Evolutionary conservation across 1,140 invertebrate species (phyloP).

Genomic region (Cotesia glomerata): DNA sequence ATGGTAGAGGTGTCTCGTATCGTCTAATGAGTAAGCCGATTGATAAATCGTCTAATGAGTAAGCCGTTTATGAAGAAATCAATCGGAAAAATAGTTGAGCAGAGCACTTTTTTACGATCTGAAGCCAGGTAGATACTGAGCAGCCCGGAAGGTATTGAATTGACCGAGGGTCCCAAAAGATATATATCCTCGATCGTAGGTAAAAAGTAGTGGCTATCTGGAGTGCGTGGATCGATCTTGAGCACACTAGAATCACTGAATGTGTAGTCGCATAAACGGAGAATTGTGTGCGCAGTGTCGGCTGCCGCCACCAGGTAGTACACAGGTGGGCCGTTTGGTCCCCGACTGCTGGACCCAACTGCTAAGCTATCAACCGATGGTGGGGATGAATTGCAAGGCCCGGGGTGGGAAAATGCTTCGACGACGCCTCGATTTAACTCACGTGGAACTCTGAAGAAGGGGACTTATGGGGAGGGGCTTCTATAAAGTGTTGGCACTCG

Average conservation of each 20-base stretch:
- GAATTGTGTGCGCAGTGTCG: conserved; percentile 52
- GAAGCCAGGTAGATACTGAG: too few species aligned
- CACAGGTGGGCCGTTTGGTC: conserved; percentile 54
- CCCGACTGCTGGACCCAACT: conserved; percentile 17
- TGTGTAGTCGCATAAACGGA: conserved; percentile 44
- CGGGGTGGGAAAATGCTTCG: conserved; percentile 33
- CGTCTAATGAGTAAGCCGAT: neutral
- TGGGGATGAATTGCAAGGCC: conserved; percentile 29
- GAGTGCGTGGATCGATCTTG: conserved; percentile 47
- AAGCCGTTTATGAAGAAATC: too few species aligned
- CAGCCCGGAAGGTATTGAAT: too few species aligned
- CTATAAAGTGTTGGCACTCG: conserved; percentile 23
- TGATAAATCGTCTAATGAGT: neutral
- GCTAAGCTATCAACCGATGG: conserved; percentile 25
- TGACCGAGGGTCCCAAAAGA: too few species aligned
- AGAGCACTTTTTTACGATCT: too few species aligned
- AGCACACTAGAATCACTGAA: conserved; percentile 45
- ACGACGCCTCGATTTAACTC: conserved; percentile 20
- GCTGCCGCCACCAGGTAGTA: conserved; percentile 22
- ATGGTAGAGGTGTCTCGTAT: neutral
- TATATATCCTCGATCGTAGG: neutral
- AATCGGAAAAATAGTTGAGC: too few species aligned
- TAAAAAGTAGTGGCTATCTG: neutral
- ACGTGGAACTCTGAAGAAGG: conserved; percentile 33
- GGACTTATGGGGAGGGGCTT: conserved; percentile 53